Percentiles rank a stretch among this genome's conserved stretches.
Conservation (phyloP, 2,113 vertebrate species). For the Corythaeola cristata region DNA sequence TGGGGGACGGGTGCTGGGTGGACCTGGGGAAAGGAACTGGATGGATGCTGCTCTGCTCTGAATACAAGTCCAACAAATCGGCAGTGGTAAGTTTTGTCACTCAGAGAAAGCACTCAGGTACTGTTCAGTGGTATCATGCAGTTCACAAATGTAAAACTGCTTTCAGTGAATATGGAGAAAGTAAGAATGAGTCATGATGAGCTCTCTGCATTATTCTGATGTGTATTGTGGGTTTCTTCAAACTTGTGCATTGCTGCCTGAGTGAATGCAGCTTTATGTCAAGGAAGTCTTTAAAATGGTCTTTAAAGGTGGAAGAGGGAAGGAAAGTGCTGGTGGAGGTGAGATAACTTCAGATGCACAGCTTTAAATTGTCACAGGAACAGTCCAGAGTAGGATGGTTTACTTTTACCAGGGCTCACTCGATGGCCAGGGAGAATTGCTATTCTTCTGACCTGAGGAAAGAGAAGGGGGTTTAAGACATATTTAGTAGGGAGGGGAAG, state of each 20-base stretch:
- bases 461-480: background rate
- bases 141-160: constrained; percentile 49
- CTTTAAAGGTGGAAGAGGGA: background rate
- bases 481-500: too few relatives aligned
- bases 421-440: background rate
- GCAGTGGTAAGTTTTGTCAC: background rate
- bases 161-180: background rate
- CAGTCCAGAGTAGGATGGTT: background rate
- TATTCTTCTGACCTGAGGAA: background rate
- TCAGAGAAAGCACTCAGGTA: background rate
- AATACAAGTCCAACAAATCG: background rate
- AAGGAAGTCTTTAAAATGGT: constrained; percentile 1
- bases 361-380: background rate
- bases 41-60: background rate
- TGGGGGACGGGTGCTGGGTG: background rate
- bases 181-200: constrained; percentile 62
- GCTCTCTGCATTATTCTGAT: constrained; percentile 50
- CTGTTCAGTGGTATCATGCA: background rate
- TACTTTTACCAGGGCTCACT: background rate
- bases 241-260: constrained; percentile 3
- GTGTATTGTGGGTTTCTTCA: constrained; percentile 44
- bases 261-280: constrained; percentile 35
- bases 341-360: background rate
- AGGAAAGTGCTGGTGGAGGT: background rate
- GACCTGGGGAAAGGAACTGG: background rate